Base-by-base conservation (phyloP, 2,888 invertebrate genomes). In the Sesia bembeciformis region DNA sequence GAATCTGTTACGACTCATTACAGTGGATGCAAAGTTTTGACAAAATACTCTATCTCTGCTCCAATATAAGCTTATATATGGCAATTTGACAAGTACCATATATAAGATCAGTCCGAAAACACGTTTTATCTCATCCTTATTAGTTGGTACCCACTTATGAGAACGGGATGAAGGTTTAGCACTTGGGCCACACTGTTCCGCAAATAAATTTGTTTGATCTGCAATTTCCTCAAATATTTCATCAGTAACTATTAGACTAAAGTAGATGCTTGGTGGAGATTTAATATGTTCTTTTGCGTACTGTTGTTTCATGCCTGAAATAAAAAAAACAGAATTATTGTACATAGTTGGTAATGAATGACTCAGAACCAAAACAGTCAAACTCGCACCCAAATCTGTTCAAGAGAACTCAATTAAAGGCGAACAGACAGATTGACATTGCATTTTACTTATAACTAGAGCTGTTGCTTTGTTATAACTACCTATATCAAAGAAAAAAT, bases 71-170 rank as follows among this genome's bases (percentile, higher is more conserved):
- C 6, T 43, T 51, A 64, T 51, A 60, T 62, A 40, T 7, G 65
- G 64, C 3, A 66, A 57, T 57, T 58, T 66, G 7, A 66, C 63
- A 5, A 68, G 57, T 4, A 64, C 65, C 65, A 66, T 65, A 43
- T 54, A 62, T 4, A 65, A 42, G 5, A 67, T 55, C 49, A 65
- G 52, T 7, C 64, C 62, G 57, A 65, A 61, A 46, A 64, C 60
- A 4, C 50, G 54, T 58, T 64, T 60, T 39, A 63, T 57, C 43
- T 63, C 62, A 42, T 57, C 42, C 38, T 54, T 57, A 23, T 49
- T 49, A 40, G 58, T 62, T 56, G 63, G 56, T 51, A 59, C 61
- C 64, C 63, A 66, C 3, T 52, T 6, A 51, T 62, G 42, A 51
- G 56, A 52, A 23, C 65, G 58, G 40, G 65, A 62, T 42, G 38